Evolutionary conservation across 2,888 invertebrate species (phyloP).

Genomic region (Linyphia triangularis): DNA sequence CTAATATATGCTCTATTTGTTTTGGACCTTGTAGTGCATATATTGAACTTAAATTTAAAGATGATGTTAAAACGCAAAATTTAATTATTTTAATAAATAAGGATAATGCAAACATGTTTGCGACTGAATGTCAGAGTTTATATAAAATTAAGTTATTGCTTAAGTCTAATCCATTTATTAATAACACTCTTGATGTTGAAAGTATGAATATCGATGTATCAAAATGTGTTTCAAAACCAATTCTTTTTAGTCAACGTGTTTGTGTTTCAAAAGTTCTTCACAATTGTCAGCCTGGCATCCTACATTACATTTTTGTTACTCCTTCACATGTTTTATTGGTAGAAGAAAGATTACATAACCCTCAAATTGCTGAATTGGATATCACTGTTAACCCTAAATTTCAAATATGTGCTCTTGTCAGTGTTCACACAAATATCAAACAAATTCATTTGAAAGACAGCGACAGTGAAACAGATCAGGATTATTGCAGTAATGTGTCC

Average conservation of each 20-base stretch:
- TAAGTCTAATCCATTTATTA: slow-evolving; percentile 52
- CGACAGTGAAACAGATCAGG: slow-evolving; percentile 16
- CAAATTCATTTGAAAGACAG: slow-evolving; percentile 60
- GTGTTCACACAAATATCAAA: slow-evolving; percentile 65
- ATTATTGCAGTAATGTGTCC: neutral
- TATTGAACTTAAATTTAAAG: slow-evolving; percentile 36
- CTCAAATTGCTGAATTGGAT: slow-evolving; percentile 26
- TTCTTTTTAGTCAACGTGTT: slow-evolving; percentile 60
- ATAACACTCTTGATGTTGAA: slow-evolving; percentile 38
- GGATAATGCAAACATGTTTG: slow-evolving; percentile 13
- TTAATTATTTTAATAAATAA: slow-evolving; percentile 29
- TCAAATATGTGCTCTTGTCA: slow-evolving; percentile 52
- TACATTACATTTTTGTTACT: slow-evolving; percentile 66
- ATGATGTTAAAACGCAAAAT: neutral
- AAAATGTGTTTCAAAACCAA: slow-evolving; percentile 38
- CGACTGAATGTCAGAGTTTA: slow-evolving; percentile 3
- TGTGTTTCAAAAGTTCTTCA: slow-evolving; percentile 59
- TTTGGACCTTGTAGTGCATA: slow-evolving; percentile 59
- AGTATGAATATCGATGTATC: slow-evolving; percentile 10
- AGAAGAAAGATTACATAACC: slow-evolving; percentile 53
- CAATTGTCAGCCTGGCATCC: slow-evolving; percentile 42
- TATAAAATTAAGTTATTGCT: slow-evolving; percentile 20
- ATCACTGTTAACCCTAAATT: slow-evolving; percentile 49
- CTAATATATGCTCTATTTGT: slow-evolving; percentile 30
- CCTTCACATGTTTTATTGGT: slow-evolving; percentile 62